Base-by-base conservation (phyloP, 2,888 invertebrate species). In the Drosophila monieri region DNA sequence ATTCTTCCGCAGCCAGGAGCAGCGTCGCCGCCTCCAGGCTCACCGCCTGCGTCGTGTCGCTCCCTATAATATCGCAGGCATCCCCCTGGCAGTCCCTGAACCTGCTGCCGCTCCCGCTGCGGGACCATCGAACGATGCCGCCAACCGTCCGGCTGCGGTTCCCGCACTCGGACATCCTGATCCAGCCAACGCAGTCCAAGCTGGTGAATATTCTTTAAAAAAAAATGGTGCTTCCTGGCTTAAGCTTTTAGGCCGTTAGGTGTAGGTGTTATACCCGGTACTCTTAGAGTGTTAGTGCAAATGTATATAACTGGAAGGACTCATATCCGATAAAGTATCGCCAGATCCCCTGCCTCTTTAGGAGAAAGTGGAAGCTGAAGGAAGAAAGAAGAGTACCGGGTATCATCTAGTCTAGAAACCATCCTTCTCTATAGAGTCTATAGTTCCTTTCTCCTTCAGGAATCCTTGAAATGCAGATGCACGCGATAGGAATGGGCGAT, bases 1-100 rank as follows among this genome's bases (percentile, higher is more conserved):
- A 8, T 43, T 35, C 30, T 65, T 47, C 30, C 62, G 18, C 8
- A 37, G 48, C n/a, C 67, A 54, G 44, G n/a, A 43, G 6, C 23
- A 18, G 8, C 57, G 32, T 1, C 62, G 6, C 2, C 49, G 44
- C 8, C 18, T 21, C 3, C 18, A 12, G 25, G 41, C 21, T 8
- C 43, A 30, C 1, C 53, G 27, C 15, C 3, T 18, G 14, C 58
- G 12, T 5, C 32, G 43, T 23, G 15, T 39, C 5, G 15, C 21
- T 18, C 18, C 4, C 10, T 23, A 1, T 12, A 30, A n/a, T 15
- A 23, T 3, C 23, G 15, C 21, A 18, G 32, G 3, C 0, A 3
- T 32, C 6, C 6, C 35, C 6, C 35, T n/a, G n/a, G 35, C 4
- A 12, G 10, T 1, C 10, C 14, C 3, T 8, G 15, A 6, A 0